Evolutionary conservation across 2,113 vertebrate genomes (phyloP).

Genomic region (Delphinapterus leucas): DNA sequence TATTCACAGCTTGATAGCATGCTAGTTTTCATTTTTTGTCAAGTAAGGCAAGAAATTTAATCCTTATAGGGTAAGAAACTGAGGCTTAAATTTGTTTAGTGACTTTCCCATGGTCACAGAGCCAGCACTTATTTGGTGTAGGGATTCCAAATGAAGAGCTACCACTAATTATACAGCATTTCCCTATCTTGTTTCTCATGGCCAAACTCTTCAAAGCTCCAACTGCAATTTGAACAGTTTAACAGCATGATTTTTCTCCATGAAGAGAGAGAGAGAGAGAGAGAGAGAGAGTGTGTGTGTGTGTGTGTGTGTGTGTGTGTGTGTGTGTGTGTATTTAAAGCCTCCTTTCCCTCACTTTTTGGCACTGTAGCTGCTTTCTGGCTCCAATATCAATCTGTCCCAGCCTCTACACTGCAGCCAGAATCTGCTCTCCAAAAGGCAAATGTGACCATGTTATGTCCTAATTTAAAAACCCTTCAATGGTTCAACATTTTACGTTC

Average conservation of each 20-base stretch:
- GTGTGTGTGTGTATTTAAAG: background rate
- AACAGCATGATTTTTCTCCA: background rate
- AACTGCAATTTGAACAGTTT: background rate
- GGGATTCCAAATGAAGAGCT: background rate
- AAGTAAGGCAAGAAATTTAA: background rate
- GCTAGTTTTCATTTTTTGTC: background rate
- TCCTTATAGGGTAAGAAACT: background rate
- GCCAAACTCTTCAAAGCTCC: background rate
- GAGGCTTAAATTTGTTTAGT: background rate
- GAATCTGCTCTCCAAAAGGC: background rate
- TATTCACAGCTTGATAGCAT: conserved; percentile 28
- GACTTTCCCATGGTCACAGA: background rate
- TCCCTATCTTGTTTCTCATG: background rate
- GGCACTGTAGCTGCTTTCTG: background rate
- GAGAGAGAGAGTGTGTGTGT: too few relatives aligned
- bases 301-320: background rate
- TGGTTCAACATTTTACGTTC: background rate
- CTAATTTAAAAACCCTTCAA: conserved; percentile 14
- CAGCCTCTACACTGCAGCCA: background rate
- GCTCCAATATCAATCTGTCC: background rate
- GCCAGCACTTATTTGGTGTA: background rate
- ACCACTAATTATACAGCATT: background rate
- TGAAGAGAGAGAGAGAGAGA: background rate
- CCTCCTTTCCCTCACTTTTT: background rate
- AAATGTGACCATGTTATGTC: conserved; percentile 32